Evolutionary conservation across 2,113 vertebrate genomes (phyloP), one percentile per base, ranked within the genome.

Genomic region (Dolichallabes microphthalmus): DNA sequence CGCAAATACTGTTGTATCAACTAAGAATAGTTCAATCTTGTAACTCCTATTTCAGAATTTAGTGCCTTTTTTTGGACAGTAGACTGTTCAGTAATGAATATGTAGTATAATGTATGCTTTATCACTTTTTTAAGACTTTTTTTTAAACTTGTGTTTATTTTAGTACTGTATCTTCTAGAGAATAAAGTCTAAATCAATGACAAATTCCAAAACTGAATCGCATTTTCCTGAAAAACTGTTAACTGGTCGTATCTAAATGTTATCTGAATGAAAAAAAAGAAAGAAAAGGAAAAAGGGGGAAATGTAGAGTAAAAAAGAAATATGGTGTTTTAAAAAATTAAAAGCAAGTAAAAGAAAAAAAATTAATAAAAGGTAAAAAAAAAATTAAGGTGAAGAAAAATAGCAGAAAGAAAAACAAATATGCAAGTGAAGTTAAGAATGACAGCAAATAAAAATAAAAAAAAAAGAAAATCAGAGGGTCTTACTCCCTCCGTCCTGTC

Each of bases 61-160:
- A 98, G 97, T 99, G 97, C 98, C 98, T 99, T 99, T 93, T 78
- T 95, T 98, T 98, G 97, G 97, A 99, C 97, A 95, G 97, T 98
- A 98, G 97, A 99, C 97, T 98, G 97, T 98, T 99, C 96, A 96
- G 96, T 98, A 97, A 97, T 95, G 91, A 95, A 95, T 95, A 94
- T 98, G 96, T 98, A 97, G 97, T 88, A 90, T 95, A 66, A 90
- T 97, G 97, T 96, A 95, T 95, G 96, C 96, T 97, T 98, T 97
- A 96, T 97, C 97, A 98, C 96, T 97, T 94, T 94, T 96, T 96
- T 96, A 87, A 87, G 95, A 95, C 95, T 50, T 96, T 93, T 97
- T 96, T 97, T 97, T 97, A 95, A 97, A 96, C 95, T 96, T 96
- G 96, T 96, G 96, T 98, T 98, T 97, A 97, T 98, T 98, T 98